phyloP scores from a whole-genome alignment of 2,888 invertebrate species.

The Drosophila rubida region DNA sequence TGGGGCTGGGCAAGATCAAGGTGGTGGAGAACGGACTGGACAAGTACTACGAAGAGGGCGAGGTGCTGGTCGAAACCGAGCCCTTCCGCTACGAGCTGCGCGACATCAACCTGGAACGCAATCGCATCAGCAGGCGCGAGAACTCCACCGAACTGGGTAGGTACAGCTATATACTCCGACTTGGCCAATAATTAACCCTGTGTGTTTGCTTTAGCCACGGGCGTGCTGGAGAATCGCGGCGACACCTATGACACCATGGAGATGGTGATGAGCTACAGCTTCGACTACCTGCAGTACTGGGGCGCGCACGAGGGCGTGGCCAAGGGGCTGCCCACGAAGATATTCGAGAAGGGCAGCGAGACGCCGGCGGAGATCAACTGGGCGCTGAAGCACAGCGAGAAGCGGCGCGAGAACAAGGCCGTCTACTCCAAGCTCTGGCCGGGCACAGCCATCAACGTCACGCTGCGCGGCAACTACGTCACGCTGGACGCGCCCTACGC shows the following conservation, averaged over 20 bases:
- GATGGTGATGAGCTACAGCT: slow-evolving; percentile 90
- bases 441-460: slow-evolving; percentile 93
- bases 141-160: slow-evolving; percentile 87
- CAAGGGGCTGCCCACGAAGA: slow-evolving; percentile 83
- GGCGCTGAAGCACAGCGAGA: slow-evolving; percentile 88
- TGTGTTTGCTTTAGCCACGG: slow-evolving; percentile 69
- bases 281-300: slow-evolving; percentile 90
- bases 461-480: slow-evolving; percentile 90
- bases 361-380: slow-evolving; percentile 88
- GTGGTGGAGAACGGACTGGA: slow-evolving; percentile 88
- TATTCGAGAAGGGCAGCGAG: slow-evolving; percentile 78
- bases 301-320: slow-evolving; percentile 89
- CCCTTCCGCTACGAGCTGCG: slow-evolving; percentile 91
- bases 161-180: no score
- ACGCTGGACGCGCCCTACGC: slow-evolving; percentile 91
- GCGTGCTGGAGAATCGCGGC: slow-evolving; percentile 86
- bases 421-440: slow-evolving; percentile 89
- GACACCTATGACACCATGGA: slow-evolving; percentile 88
- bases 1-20: slow-evolving; percentile 89
- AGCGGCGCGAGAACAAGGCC: slow-evolving; percentile 85
- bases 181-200: no score
- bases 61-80: slow-evolving; percentile 92
- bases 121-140: slow-evolving; percentile 86
- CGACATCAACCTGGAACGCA: slow-evolving; percentile 87
- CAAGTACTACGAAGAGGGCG: slow-evolving; percentile 87